A percentile compares a stretch with the other conserved stretches of the same genome.
phyloP scores from a whole-genome alignment of 2,797 vertebrate genomes.

The Cyprinodon diabolis region DNA sequence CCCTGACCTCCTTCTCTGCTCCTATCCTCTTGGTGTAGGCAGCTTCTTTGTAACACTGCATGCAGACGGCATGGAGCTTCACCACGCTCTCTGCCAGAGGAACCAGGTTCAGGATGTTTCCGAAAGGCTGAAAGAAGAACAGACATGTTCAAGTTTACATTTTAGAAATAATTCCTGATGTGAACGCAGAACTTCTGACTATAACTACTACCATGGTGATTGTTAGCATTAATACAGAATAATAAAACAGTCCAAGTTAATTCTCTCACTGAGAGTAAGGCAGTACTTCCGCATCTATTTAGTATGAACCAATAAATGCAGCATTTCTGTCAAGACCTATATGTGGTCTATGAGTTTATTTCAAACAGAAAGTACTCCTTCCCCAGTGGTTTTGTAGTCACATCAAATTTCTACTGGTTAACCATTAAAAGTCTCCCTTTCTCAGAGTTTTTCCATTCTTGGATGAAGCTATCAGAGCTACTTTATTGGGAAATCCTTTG shows the following conservation, averaged over 20 bases:
- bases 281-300: neutral
- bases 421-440: too few species aligned
- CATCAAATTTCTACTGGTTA: too few species aligned
- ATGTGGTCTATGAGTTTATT: too few species aligned
- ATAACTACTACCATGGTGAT: neutral
- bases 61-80: constrained; percentile 95
- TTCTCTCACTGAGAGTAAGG: neutral
- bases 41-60: constrained; percentile 94
- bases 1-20: constrained; percentile 88
- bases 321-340: too few species aligned
- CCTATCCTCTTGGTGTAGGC: constrained; percentile 96
- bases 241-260: neutral
- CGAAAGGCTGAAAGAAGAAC: constrained; percentile 84
- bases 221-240: neutral
- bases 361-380: too few species aligned
- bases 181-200: neutral
- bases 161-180: neutral
- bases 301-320: too few species aligned
- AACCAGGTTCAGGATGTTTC: constrained; percentile 91
- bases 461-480: neutral
- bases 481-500: too few species aligned
- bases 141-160: neutral
- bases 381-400: too few species aligned
- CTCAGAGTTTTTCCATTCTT: too few species aligned
- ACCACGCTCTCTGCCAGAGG: constrained; percentile 96